Base-by-base conservation (phyloP, 2,797 vertebrate genomes). In the Petrocephalus schoutedeni region DNA sequence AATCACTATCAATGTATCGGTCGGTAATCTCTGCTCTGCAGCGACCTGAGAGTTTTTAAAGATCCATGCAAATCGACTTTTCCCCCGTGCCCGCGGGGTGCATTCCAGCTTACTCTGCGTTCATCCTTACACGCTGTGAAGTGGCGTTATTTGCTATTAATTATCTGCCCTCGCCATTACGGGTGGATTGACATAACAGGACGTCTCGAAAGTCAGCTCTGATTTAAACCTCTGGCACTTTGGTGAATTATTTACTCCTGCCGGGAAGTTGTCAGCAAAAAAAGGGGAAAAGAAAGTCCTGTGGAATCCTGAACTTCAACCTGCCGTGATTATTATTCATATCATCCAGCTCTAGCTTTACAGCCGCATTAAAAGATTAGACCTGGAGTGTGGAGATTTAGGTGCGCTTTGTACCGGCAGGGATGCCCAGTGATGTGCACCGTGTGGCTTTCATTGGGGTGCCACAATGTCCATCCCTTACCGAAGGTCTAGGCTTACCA, bases 311-410 rank as follows among this genome's bases (percentile, higher is more conserved):
- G 23, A 85, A 54, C 53, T 58, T 56, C 84, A 36, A 21, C 41
- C 53, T 3, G 4, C 23, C 28, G 0, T 57, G 56, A 53, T 85
- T 85, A 85, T 36, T 58, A 85, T 85, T 58, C 84, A 85, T 32
- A 21, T 58, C 53, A 1, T 58, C 54, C 6, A 1, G 54, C 84
- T 28, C 54, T 58, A 23, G 23, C 4, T 32, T 56, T 85, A 85
- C 28, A 85, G 54, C 4, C 2, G 28, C 54, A 85, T 85, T 85
- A 58, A 85, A 14, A 85, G 84, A 85, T 85, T 58, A 85, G 54
- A 36, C n/a, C 84, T 32, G 53, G 54, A 85, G 14, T 5, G 28
- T 10, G 83, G 28, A 58, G 83, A 57, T 56, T 58, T 85, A 36
- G 51, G 12, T 2, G 4, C 16, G 53, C 32, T 14, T 85, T 84